A percentile compares a stretch with the other conserved stretches of the same genome.
phyloP scores from a whole-genome alignment of 2,888 invertebrate species.

The Neelides folsomi region DNA sequence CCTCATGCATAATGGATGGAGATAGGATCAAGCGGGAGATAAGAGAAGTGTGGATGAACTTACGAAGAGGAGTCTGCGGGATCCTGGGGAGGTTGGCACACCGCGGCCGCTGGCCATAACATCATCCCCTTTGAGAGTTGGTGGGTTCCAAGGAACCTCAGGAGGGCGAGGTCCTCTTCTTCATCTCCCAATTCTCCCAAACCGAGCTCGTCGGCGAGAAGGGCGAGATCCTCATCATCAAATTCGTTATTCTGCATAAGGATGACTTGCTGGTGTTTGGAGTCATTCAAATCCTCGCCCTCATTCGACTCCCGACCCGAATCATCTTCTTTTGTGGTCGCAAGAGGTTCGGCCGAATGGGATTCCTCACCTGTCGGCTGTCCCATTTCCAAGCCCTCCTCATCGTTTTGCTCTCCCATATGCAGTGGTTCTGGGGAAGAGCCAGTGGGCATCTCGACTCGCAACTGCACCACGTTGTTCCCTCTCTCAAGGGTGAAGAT shows the following conservation, averaged over 20 bases:
- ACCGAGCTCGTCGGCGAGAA: constrained; percentile 30
- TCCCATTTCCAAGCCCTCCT: not conserved
- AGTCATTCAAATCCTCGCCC: constrained; percentile 1
- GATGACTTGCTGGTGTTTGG: not conserved
- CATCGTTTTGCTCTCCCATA: not conserved
- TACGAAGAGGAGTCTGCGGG: not conserved
- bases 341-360: not conserved
- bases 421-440: not conserved
- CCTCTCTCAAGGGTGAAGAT: not conserved
- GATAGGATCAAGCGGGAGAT: no score
- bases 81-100: constrained; percentile 1
- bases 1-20: no score
- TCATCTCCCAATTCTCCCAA: constrained; percentile 25
- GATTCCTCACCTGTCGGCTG: not conserved
- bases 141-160: no score
- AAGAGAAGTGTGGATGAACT: no score
- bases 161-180: constrained; percentile 18
- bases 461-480: not conserved
- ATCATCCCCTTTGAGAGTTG: no score
- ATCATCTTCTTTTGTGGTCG: no score
- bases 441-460: no score
- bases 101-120: not conserved
- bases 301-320: not conserved
- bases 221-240: constrained; percentile 30
- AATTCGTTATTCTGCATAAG: constrained; percentile 9